phyloP scores from a whole-genome alignment of 2,113 vertebrate genomes.

The Colossoma macropomum region DNA sequence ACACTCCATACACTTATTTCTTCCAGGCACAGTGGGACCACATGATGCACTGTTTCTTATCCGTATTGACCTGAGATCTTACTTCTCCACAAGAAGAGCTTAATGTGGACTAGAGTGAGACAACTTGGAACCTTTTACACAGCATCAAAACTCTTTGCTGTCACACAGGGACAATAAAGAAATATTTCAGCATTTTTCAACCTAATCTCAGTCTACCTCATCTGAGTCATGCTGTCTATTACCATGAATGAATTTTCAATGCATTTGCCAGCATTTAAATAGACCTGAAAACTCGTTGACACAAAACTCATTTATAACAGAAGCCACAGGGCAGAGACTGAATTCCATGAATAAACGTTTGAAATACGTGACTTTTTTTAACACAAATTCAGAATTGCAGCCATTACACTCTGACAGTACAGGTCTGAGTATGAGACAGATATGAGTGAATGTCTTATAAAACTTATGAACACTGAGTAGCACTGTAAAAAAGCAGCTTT shows the following conservation, averaged over 20 bases:
- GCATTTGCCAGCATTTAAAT: not conserved
- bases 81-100: slow-evolving; percentile 27
- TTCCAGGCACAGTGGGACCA: slow-evolving; percentile 30
- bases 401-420: not conserved
- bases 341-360: not conserved
- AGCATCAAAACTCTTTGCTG: not conserved
- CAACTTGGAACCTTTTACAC: not conserved
- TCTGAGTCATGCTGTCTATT: not conserved
- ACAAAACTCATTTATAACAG: not conserved
- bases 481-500: not conserved
- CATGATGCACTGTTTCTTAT: slow-evolving; percentile 59
- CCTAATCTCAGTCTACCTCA: not conserved
- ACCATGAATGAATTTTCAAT: not conserved
- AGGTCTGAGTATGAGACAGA: not conserved
- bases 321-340: not conserved
- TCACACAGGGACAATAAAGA: not conserved
- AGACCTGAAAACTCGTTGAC: not conserved
- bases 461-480: not conserved
- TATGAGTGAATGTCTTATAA: no score
- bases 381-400: not conserved
- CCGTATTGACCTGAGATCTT: slow-evolving; percentile 48
- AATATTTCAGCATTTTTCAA: no score
- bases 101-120: slow-evolving; percentile 13
- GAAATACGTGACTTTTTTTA: not conserved
- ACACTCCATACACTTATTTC: not conserved